Conservation (phyloP, 2,113 vertebrate species). For the Mellivora capensis region DNA sequence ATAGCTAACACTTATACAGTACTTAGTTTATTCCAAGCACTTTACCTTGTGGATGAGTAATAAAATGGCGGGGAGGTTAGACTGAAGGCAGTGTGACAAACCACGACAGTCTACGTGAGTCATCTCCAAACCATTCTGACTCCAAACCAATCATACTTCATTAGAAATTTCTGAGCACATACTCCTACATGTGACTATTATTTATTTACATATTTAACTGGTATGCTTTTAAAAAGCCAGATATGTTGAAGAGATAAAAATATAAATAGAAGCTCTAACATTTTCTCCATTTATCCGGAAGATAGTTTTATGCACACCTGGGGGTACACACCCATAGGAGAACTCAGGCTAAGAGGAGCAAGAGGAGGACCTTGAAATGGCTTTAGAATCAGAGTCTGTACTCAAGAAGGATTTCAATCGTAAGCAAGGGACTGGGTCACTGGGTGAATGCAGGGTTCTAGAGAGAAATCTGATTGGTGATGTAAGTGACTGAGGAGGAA, state of each 20-base stretch:
- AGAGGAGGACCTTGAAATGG: background rate
- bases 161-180: background rate
- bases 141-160: background rate
- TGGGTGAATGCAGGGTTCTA: background rate
- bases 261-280: background rate
- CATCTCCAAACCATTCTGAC: background rate
- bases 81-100: background rate
- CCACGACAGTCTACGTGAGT: background rate
- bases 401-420: background rate
- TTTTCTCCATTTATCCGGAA: background rate
- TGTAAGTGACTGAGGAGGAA: background rate
- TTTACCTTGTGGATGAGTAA: background rate
- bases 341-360: background rate
- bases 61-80: background rate
- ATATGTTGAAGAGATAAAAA: slow-evolving; percentile 16
- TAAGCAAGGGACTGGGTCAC: background rate
- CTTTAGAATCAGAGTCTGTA: background rate
- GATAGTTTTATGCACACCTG: background rate
- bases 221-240: background rate
- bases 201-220: background rate
- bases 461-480: background rate
- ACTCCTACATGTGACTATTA: background rate
- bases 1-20: background rate
- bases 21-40: background rate
- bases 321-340: background rate